Evolutionary conservation across 1,140 invertebrate species (phyloP), one percentile per base, ranked within the genome.

Genomic region (Ooceraea biroi): DNA sequence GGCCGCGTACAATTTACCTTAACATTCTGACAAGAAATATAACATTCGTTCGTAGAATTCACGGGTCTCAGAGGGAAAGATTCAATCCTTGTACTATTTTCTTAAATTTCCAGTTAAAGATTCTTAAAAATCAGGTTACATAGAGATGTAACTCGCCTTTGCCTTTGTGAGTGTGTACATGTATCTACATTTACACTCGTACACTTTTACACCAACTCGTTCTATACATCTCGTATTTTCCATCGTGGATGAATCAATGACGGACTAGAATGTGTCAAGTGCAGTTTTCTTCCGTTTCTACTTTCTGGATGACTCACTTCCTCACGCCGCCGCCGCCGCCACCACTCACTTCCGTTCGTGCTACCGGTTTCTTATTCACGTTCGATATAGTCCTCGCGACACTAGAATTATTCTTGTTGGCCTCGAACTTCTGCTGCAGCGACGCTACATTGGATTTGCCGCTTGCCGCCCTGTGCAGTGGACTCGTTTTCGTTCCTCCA

Each of bases 381-480:
- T 71, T 77, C 14, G 77, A 8, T 19, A 87, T 69, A 65, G 63
- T 85, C 19, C 85, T 85, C 25, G 74, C 11, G 46, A 84, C 68
- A 68, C 73, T 76, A 1, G 46, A 50, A 48, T 58, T 82, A 0
- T 78, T 80, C 60, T 89, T 92, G 55, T 91, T 93, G 90, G 95
- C 94, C 90, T 97, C 96, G 89, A 97, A 97, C 91, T 97, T 97
- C 83, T 97, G 96, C 87, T 97, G 97, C 66, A 97, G 93, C 41
- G 96, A 96, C 0, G 97, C 96, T 41, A 97, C 96, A 86, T 96
- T 97, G 3, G 96, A 96, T 61, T 95, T 95, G 91, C 95, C 95
- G 5, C 94, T 92, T 7, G 95, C 92, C 52, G 93, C 94, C 30
- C 92, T 90, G 77, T 90, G 91, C 36, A 90, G 60, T 0, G 89